Evolutionary conservation across 2,797 vertebrate genomes (phyloP).

Genomic region (Protosalanx chinensis): DNA sequence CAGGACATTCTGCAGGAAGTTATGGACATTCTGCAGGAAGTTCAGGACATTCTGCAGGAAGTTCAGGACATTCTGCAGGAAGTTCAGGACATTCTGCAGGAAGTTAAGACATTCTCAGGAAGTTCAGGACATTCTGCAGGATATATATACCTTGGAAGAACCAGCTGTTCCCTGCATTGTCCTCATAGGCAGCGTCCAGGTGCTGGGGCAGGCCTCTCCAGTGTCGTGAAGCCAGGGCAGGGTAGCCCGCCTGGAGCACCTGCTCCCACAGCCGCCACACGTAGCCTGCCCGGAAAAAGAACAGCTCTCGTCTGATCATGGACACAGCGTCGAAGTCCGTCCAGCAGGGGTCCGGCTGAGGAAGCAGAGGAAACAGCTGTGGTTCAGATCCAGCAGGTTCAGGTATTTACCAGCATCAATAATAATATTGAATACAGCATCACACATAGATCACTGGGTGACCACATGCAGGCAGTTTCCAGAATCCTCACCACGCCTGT

Average conservation of each 20-base stretch:
- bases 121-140: no score
- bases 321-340: slow-evolving; percentile 79
- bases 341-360: slow-evolving; percentile 68
- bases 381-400: no score
- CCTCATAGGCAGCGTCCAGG: slow-evolving; percentile 92
- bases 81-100: no score
- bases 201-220: slow-evolving; percentile 87
- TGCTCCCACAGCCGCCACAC: slow-evolving; percentile 89
- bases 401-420: no score
- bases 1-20: no score
- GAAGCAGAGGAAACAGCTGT: no score
- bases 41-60: no score
- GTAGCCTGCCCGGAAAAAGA: slow-evolving; percentile 89
- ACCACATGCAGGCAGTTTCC: neutral
- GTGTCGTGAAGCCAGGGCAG: slow-evolving; percentile 87
- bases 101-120: no score
- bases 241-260: slow-evolving; percentile 86
- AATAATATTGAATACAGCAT: no score
- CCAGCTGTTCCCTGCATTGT: slow-evolving; percentile 91
- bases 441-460: no score
- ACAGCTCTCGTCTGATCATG: slow-evolving; percentile 93
- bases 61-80: no score
- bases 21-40: no score
- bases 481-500: slow-evolving; percentile 40
- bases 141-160: slow-evolving; percentile 86